Base-by-base conservation (phyloP, 2,888 invertebrate genomes). In the Heterodera filipjevi region DNA sequence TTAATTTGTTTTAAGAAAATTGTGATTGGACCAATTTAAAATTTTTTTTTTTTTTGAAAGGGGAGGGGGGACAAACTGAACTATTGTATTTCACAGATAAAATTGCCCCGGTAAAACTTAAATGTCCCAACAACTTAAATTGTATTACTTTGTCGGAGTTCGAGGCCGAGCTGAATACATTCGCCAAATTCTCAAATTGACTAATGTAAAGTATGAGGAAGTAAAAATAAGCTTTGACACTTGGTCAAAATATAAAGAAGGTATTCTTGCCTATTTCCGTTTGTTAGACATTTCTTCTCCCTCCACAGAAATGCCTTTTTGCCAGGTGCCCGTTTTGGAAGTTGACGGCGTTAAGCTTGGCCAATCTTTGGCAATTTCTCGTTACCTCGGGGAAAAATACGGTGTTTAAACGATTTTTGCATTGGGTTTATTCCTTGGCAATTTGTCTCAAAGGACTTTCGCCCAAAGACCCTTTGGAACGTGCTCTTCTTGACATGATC, bases 281-380 rank as follows among this genome's bases (percentile, higher is more conserved):
- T 59, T 16, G 32, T 3, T 32, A 53, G 46, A 3, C 72, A 44
- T n/a, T 27, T 64, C 5, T 32, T 16, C 12, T 14, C 39, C 44
- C 39, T 22, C 33, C 35, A 33, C 73, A 87, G 87, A 85, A 64
- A 87, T 84, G 83, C 87, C 87, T 70, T 81, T 87, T n/a, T 84
- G 85, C 30, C 86, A 87, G 77, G 79, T 86, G 27, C 87, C 87
- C n/a, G 86, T 87, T 22, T 81, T 87, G 12, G 87, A 87, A 77
- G 84, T 87, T n/a, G 85, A 87, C 77, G 86, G 86, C 53, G 81
- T 81, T 10, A 85, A 86, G 79, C 83, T 87, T 76, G 83, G 81
- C 39, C 86, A 86, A 80, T 81, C 83, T 59, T 77, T 84, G 30
- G 85, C 87, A 22, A 86, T 86, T 78, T 80, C 83, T 14, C 84